Percentiles rank a stretch among this genome's conserved stretches.
These are phyloP conservation scores for Danaus plexippus DNA, from an alignment of 1,140 invertebrate genomes.

Conservation along the genomic window DNA sequence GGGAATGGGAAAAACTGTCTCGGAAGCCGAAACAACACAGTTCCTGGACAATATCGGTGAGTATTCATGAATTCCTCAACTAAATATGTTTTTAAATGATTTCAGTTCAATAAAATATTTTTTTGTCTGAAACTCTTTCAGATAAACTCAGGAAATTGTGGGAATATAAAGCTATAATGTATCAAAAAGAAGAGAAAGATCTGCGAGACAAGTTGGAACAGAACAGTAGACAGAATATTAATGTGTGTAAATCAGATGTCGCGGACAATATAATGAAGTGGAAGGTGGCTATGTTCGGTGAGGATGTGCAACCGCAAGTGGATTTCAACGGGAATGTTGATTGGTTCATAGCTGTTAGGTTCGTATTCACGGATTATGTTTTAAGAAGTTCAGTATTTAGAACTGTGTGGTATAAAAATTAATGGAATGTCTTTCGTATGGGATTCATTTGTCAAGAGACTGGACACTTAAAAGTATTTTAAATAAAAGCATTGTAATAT, in stretches of 20 bases:
- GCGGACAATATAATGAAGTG: constrained; percentile 35
- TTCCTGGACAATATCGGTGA: constrained; percentile 31
- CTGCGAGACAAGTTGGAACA: constrained; percentile 61
- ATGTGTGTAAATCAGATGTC: neutral
- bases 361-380: constrained; percentile 14
- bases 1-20: constrained; percentile 74
- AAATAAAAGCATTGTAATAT: too few species aligned
- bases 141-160: constrained; percentile 66
- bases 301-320: constrained; percentile 34
- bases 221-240: constrained; percentile 9
- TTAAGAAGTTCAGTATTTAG: too few species aligned
- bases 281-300: constrained; percentile 46
- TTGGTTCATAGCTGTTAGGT: constrained; percentile 57
- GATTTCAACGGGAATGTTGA: constrained; percentile 50
- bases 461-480: too few species aligned
- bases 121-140: constrained; percentile 43
- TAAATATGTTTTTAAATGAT: too few species aligned
- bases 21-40: constrained; percentile 36
- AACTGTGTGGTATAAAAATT: too few species aligned
- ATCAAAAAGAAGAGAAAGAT: constrained; percentile 69
- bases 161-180: constrained; percentile 59
- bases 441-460: too few species aligned
- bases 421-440: too few species aligned
- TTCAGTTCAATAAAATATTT: too few species aligned
- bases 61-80: neutral